phyloP scores from a whole-genome alignment of 2,797 vertebrate species.

The Danio albolineatus region DNA sequence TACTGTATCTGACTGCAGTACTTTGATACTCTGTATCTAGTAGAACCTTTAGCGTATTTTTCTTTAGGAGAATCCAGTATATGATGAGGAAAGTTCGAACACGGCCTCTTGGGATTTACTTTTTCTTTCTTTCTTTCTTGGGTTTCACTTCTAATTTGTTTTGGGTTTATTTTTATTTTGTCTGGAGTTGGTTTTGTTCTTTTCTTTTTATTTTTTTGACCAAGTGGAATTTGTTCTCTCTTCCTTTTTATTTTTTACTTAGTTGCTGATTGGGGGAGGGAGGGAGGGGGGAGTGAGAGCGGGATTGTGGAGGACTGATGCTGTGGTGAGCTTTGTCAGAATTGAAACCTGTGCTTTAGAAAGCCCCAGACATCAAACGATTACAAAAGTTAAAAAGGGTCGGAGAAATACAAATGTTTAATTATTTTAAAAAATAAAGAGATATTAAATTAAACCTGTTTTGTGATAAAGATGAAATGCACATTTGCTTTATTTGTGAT shows the following conservation, averaged over 20 bases:
- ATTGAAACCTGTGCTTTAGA: slow-evolving; percentile 71
- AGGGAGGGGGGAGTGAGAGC: slow-evolving; percentile 52
- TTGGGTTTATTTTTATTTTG: slow-evolving; percentile 69
- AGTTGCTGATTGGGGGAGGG: slow-evolving; percentile 62
- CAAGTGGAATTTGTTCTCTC: slow-evolving; percentile 74
- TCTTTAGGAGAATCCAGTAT: slow-evolving; percentile 78
- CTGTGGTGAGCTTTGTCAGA: slow-evolving; percentile 64
- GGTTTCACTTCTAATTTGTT: slow-evolving; percentile 42
- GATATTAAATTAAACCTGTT: slow-evolving; percentile 88
- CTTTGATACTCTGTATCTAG: slow-evolving; percentile 82
- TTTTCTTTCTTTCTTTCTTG: slow-evolving; percentile 53
- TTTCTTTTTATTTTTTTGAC: slow-evolving; percentile 69
- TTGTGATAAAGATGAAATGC: slow-evolving; percentile 80
- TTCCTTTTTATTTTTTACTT: slow-evolving; percentile 64
- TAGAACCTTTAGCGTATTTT: slow-evolving; percentile 80
- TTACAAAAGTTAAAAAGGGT: slow-evolving; percentile 76
- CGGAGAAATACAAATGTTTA: slow-evolving; percentile 87
- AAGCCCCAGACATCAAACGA: slow-evolving; percentile 75
- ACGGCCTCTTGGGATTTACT: slow-evolving; percentile 76
- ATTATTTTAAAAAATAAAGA: slow-evolving; percentile 88
- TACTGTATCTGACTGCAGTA: slow-evolving; percentile 82
- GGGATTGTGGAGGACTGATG: slow-evolving; percentile 58
- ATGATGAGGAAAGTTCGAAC: slow-evolving; percentile 81
- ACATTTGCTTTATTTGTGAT: slow-evolving; percentile 66
- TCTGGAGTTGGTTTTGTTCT: slow-evolving; percentile 62